Percentiles rank a stretch among this genome's conserved stretches.
Evolutionary conservation across 2,113 vertebrate genomes (phyloP).

Genomic region (Tychaedon coryphoeus): DNA sequence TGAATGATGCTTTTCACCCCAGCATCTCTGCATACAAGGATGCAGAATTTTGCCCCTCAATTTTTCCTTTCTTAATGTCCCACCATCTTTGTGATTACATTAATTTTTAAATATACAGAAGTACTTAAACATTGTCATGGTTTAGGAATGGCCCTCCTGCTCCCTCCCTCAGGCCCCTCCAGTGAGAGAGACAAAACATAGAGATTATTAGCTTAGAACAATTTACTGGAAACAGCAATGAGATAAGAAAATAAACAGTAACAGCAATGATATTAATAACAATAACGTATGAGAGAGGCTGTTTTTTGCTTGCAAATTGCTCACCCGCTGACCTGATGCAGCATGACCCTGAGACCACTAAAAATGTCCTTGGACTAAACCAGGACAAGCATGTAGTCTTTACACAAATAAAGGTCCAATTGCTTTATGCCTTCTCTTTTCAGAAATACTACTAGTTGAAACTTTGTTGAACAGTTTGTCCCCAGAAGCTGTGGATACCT

Average conservation of each 20-base stretch:
- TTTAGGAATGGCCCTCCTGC: background rate
- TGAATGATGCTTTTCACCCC: background rate
- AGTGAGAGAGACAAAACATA: background rate
- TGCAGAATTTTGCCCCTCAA: background rate
- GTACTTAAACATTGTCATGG: background rate
- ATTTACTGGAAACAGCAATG: background rate
- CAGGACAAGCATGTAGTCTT: background rate
- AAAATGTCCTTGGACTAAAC: background rate
- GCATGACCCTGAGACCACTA: accelerated
- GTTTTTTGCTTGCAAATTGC: background rate
- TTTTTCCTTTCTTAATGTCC: background rate
- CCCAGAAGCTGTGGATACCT: background rate
- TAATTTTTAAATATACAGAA: background rate
- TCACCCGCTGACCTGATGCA: background rate
- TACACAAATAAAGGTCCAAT: background rate
- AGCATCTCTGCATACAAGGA: background rate
- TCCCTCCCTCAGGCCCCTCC: background rate
- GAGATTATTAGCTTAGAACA: background rate
- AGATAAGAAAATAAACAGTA: background rate
- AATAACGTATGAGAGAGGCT: background rate
- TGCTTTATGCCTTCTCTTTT: background rate
- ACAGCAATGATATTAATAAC: background rate
- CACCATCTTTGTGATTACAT: background rate
- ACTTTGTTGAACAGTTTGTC: background rate
- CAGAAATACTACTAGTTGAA: background rate